Evolutionary conservation across 2,113 vertebrate genomes (phyloP), one percentile per base, ranked within the genome.

Genomic region (Chionodraco myersi): DNA sequence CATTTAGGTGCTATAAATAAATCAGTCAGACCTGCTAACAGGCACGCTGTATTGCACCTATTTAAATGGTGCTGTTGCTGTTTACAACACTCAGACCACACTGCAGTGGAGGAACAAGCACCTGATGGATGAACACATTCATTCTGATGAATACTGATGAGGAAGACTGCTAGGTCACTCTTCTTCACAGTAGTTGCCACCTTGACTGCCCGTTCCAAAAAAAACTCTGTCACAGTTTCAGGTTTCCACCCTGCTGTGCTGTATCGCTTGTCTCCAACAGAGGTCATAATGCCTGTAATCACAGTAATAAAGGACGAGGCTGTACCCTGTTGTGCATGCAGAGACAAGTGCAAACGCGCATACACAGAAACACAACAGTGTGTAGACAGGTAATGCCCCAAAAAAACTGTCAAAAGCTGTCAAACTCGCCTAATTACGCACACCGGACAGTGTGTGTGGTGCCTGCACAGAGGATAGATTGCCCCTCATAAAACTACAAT

Each of bases 241-340:
- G 80, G 54, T 84, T 86, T 72, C 67, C 80, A 59, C 34, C 82
- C 74, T n/a, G 75, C 72, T 82, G 82, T 72, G 88, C 78, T 80
- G 85, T 75, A 75, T 85, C 82, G 64, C 75, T 70, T 80, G 78
- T 84, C 83, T 84, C 82, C 83, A 85, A 90, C 90, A 92, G 88
- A 90, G 85, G 83, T 92, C 88, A 91, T 87, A 72, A 92, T 79
- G 88, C 36, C 78, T 82, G 75, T 85, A 89, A 89, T 88, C 79
- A 84, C 74, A 68, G 69, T 82, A 75, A 86, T 83, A 86, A 86
- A 90, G 65, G 80, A 74, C 87, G 62, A 49, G 71, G 69, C 69
- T 71, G 2, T 72, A 84, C 36, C 65, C 82, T 57, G 72, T 16
- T 84, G 59, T 66, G 75, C 60, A 51, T 56, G 67, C 57, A 63